Percentiles rank a stretch among this genome's conserved stretches.
phyloP scores from a whole-genome alignment of 2,113 vertebrate genomes.

The Machaerirhynchus nigripectus region DNA sequence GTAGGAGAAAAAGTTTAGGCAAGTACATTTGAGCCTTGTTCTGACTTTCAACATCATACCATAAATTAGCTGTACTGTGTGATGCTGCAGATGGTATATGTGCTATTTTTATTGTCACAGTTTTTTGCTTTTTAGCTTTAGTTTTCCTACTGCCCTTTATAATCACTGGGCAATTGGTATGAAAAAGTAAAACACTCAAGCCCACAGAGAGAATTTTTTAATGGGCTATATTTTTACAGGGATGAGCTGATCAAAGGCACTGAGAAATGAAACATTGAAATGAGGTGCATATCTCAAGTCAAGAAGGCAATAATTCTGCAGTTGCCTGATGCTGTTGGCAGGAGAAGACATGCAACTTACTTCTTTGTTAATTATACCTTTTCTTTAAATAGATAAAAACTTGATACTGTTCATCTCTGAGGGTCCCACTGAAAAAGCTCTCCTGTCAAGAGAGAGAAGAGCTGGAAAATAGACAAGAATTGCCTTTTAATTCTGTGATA shows the following conservation, averaged over 20 bases:
- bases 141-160: neutral
- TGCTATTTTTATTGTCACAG: neutral
- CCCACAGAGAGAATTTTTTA: neutral
- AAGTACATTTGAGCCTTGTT: neutral
- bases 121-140: constrained; percentile 16
- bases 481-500: neutral
- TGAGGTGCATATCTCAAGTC: neutral
- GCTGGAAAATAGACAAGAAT: neutral
- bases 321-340: neutral
- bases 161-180: neutral
- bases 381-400: neutral
- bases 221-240: neutral
- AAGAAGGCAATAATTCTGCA: neutral
- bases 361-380: neutral
- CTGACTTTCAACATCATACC: neutral
- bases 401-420: neutral
- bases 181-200: neutral
- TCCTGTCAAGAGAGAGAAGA: neutral
- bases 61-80: neutral
- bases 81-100: constrained; percentile 1
- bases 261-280: neutral
- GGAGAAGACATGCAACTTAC: neutral
- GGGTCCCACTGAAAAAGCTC: neutral
- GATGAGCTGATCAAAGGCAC: neutral
- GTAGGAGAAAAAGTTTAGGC: constrained; percentile 7